Evolutionary conservation across 2,797 vertebrate genomes (phyloP).

Genomic region (Tokudaia muenninki): DNA sequence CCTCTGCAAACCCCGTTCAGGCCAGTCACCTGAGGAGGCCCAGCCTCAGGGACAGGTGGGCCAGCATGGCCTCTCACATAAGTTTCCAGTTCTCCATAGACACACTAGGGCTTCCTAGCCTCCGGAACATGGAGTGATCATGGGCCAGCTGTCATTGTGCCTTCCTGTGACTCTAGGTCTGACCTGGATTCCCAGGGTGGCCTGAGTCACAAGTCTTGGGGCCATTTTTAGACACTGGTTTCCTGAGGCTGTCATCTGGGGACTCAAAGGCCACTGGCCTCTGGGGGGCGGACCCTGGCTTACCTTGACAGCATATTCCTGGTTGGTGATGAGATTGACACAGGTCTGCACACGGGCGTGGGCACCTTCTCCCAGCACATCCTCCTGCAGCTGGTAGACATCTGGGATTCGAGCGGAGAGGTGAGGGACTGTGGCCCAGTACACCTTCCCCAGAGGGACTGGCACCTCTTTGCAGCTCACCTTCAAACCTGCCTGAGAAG

Average conservation of each 20-base stretch:
- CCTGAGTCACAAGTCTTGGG: slow-evolving; percentile 38
- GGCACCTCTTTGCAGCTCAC: slow-evolving; percentile 84
- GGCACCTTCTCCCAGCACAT: slow-evolving; percentile 96
- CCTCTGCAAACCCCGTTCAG: background rate
- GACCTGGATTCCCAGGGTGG: slow-evolving; percentile 56
- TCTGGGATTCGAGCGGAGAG: slow-evolving; percentile 86
- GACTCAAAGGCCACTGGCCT: background rate
- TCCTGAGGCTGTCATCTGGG: background rate
- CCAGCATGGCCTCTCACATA: background rate
- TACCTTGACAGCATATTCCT: slow-evolving; percentile 99
- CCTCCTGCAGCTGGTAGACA: slow-evolving; percentile 97
- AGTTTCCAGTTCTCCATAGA: background rate
- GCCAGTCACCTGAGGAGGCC: background rate
- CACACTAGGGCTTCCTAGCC: background rate
- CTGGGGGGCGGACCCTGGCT: background rate
- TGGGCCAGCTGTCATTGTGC: background rate
- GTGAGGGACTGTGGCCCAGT: background rate
- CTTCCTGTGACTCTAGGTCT: background rate
- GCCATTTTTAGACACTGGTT: slow-evolving; percentile 50
- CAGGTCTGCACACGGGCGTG: slow-evolving; percentile 98
- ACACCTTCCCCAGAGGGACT: rapidly evolving
- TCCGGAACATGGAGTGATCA: background rate
- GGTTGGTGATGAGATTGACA: slow-evolving; percentile 97
- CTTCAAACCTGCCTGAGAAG: slow-evolving; percentile 97
- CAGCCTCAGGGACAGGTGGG: background rate